phyloP scores from a whole-genome alignment of 2,113 vertebrate species.

The Microcebus jonahi region DNA sequence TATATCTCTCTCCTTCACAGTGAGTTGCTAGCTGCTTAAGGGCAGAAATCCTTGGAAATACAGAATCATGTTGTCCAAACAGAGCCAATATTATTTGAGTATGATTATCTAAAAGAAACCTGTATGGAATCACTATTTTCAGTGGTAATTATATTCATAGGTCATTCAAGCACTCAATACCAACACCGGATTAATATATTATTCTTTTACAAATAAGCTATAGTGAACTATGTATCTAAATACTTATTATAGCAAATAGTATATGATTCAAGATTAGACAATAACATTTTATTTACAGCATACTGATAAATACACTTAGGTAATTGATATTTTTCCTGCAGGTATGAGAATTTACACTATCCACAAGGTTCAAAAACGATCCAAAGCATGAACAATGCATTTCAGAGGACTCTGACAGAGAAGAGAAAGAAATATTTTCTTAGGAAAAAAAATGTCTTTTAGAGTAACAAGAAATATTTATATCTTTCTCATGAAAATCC shows the following conservation, averaged over 20 bases:
- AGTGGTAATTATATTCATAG: neutral
- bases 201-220: neutral
- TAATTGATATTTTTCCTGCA: neutral
- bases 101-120: neutral
- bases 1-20: neutral
- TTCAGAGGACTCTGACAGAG: neutral
- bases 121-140: neutral
- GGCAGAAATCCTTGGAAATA: neutral
- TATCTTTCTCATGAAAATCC: slow-evolving; percentile 8
- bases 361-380: neutral
- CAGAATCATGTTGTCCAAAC: neutral
- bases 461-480: slow-evolving; percentile 40
- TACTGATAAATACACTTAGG: neutral
- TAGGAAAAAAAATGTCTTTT: slow-evolving; percentile 38
- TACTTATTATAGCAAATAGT: neutral
- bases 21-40: neutral
- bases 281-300: neutral
- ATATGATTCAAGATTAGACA: neutral
- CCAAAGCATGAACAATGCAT: neutral
- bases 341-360: neutral
- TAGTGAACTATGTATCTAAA: neutral
- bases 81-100: neutral
- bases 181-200: neutral
- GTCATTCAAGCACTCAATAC: neutral
- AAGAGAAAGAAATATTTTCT: slow-evolving; percentile 4